Conservation (phyloP, 2,888 invertebrate species). For the Enchytraeus crypticus region DNA sequence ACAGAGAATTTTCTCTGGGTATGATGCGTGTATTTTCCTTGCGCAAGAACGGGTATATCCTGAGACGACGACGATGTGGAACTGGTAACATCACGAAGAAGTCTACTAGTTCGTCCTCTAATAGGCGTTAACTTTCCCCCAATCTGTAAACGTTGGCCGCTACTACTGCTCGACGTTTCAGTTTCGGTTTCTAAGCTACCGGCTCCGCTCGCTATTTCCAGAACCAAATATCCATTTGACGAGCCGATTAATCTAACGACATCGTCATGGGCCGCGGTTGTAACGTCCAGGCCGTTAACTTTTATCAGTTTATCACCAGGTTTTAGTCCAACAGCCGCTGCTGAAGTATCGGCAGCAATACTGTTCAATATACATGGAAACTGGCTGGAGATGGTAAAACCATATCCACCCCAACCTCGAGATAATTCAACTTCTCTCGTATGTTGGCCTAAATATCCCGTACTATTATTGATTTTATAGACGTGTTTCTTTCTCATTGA, state of each 20-base stretch:
- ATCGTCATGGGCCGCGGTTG: conserved; percentile 83
- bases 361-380: conserved; percentile 89
- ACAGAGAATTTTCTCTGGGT: not conserved
- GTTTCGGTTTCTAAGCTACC: too few relatives aligned
- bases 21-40: not conserved
- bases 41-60: not conserved
- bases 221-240: conserved; percentile 58
- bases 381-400: conserved; percentile 95
- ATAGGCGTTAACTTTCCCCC: too few relatives aligned
- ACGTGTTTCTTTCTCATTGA: too few relatives aligned
- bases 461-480: too few relatives aligned
- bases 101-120: too few relatives aligned
- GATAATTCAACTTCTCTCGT: conserved; percentile 67
- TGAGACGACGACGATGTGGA: not conserved
- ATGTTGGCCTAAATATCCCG: too few relatives aligned
- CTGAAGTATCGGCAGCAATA: conserved; percentile 80
- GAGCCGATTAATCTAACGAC: conserved; percentile 83
- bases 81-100: too few relatives aligned
- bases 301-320: conserved; percentile 86
- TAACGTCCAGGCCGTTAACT: conserved; percentile 78
- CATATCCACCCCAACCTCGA: conserved; percentile 78
- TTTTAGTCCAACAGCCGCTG: conserved; percentile 77
- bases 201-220: conserved; percentile 26
- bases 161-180: too few relatives aligned
- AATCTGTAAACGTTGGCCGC: too few relatives aligned